A percentile compares a stretch with the other conserved stretches of the same genome.
These are phyloP conservation scores for Acinonyx jubatus DNA, from an alignment of 2,113 vertebrate genomes.

Conservation along the genomic window DNA sequence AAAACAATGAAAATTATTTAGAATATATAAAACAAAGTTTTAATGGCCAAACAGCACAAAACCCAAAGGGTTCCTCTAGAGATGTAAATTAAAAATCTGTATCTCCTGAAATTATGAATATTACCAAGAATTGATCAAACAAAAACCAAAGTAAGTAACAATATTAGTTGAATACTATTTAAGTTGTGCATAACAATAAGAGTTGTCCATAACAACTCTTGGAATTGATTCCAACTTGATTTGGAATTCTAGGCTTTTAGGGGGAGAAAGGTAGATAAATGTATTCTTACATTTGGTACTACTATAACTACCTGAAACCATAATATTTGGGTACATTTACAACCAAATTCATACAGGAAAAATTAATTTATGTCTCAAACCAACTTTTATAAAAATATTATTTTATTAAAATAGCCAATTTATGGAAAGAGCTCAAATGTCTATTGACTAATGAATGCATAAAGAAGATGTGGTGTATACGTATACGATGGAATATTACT, in stretches of 20 bases:
- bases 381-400: background rate
- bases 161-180: background rate
- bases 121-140: background rate
- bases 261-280: background rate
- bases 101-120: background rate
- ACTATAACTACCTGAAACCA: background rate
- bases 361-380: background rate
- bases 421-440: too few relatives aligned
- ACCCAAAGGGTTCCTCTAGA: background rate
- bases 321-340: background rate
- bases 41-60: background rate
- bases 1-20: slow-evolving; percentile 9
- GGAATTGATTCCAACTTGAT: background rate
- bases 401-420: background rate
- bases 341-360: background rate
- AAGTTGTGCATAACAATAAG: background rate
- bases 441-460: too few relatives aligned
- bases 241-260: background rate
- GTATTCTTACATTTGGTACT: background rate
- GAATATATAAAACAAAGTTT: slow-evolving; percentile 16
- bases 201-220: background rate
- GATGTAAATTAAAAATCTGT: background rate
- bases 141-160: background rate
- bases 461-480: too few relatives aligned
- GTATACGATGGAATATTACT: too few relatives aligned